A percentile compares a stretch with the other conserved stretches of the same genome.
These are phyloP conservation scores for Bradypodion ventrale DNA, from an alignment of 2,797 vertebrate genomes.

Conservation along the genomic window DNA sequence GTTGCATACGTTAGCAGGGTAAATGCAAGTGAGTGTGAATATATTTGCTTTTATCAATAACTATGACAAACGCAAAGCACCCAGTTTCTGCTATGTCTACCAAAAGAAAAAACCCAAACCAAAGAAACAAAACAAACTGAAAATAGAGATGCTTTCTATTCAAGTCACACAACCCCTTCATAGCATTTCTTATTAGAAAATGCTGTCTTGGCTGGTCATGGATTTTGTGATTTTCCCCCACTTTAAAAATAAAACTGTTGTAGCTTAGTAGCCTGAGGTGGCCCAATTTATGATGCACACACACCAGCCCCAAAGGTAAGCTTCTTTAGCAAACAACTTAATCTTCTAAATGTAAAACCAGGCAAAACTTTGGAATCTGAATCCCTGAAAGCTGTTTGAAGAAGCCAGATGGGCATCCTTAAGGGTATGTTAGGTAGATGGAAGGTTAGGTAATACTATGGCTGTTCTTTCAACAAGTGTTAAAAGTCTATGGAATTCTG, in stretches of 20 bases:
- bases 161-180: neutral
- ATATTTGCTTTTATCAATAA: too few species aligned
- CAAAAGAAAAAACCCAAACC: neutral
- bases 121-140: neutral
- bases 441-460: neutral
- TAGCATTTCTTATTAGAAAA: neutral
- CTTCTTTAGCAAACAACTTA: conserved; percentile 7
- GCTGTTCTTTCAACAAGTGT: neutral
- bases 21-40: too few species aligned
- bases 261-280: neutral
- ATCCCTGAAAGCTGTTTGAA: neutral
- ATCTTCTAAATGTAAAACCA: conserved; percentile 14
- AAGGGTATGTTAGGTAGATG: neutral
- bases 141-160: neutral
- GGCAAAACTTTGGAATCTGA: neutral
- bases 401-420: neutral
- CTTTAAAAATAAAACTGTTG: neutral
- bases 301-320: conserved; percentile 3
- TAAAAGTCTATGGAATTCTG: neutral
- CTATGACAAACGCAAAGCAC: too few species aligned
- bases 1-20: neutral
- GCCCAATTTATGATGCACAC: conserved; percentile 11
- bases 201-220: neutral
- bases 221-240: conserved; percentile 7
- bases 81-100: neutral